phyloP scores from a whole-genome alignment of 1,140 invertebrate genomes.

The Megalopta genalis region DNA sequence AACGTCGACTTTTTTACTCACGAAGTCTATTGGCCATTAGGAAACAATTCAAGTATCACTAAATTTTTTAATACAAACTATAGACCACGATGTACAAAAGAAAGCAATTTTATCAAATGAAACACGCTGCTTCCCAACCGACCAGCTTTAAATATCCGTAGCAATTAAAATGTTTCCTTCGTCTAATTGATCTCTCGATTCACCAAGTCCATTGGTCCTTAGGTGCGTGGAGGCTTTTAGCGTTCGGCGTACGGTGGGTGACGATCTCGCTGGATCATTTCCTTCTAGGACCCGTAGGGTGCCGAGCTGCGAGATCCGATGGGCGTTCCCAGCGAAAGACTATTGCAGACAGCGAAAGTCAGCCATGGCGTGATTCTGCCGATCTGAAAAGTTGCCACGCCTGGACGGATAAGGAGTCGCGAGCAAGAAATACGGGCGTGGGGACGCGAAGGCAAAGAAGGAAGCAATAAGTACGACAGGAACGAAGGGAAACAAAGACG shows the following conservation, averaged over 20 bases:
- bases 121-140: too few species aligned
- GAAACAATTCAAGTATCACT: too few species aligned
- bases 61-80: too few species aligned
- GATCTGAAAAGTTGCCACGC: constrained; percentile 25
- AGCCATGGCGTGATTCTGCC: constrained; percentile 55
- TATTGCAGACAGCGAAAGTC: constrained; percentile 68
- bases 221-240: constrained; percentile 35
- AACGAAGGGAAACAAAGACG: constrained; percentile 39
- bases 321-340: constrained; percentile 37
- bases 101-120: too few species aligned
- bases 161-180: too few species aligned
- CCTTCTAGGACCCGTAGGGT: constrained; percentile 9
- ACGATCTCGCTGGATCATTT: constrained; percentile 42
- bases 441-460: background rate
- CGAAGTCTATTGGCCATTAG: too few species aligned
- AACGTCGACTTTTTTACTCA: too few species aligned
- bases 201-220: too few species aligned
- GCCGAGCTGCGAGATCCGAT: too few species aligned
- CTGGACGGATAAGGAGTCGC: constrained; percentile 12
- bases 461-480: constrained; percentile 40
- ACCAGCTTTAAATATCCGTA: too few species aligned
- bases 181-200: too few species aligned
- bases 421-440: background rate
- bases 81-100: too few species aligned
- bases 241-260: constrained; percentile 16